Evolutionary conservation across 2,888 invertebrate species (phyloP), one percentile per base, ranked within the genome.

Genomic region (Merodon equestris): DNA sequence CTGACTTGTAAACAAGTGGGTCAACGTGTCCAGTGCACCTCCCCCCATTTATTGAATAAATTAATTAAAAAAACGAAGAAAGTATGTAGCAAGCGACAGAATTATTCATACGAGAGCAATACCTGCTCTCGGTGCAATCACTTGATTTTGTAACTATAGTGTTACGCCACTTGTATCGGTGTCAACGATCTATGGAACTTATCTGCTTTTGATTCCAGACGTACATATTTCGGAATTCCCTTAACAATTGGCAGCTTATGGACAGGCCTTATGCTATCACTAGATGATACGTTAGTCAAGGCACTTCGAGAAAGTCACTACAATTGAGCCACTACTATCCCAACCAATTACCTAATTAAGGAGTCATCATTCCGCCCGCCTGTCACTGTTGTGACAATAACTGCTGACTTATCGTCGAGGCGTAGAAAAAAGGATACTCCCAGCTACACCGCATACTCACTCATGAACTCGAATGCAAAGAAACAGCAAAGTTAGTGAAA

Each of bases 311-410:
- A n/a, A n/a, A n/a, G n/a, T 34, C 17, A 50, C 50, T 58, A 14
- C 15, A 53, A 13, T 27, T 56, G 14, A 19, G 54, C 47, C 38
- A 50, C 63, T 70, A 75, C 70, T 70, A 58, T 57, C 47, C 47
- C 47, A 58, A 70, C 70, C 68, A 75, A 75, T 70, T 70, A 70
- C 47, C 48, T 70, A 75, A 75, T 75, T 75, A 54, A 64, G 63
- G 48, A 63, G 54, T 48, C 53, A 36, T 14, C 48, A 9, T 44
- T 40, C 38, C 47, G 61, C 34, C 53, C 13, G 19, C 38, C 42
- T 51, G 38, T 27, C 57, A 18, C 51, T 47, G 18, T 42, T 67
- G 57, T 51, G 56, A 15, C 51, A n/a, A n/a, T n/a, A n/a, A 71
- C 34, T 51, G 14, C 34, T 36, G 36, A 36, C 36, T 36, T 36